A percentile compares a stretch with the other conserved stretches of the same genome.
Evolutionary conservation across 2,888 invertebrate species (phyloP).

Genomic region (Polia nebulosa): DNA sequence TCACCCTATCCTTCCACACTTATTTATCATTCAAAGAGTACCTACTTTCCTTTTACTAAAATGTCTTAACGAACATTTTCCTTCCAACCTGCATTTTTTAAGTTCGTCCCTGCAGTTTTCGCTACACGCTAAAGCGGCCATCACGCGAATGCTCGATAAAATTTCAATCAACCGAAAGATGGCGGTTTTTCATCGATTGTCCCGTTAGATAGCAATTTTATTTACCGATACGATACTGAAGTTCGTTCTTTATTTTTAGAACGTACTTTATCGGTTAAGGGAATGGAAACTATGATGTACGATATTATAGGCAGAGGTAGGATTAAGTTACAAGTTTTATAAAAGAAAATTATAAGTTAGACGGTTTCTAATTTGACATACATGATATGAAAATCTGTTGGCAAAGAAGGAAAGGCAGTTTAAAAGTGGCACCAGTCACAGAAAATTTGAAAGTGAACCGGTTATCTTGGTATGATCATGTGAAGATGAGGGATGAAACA

Average conservation of each 20-base stretch:
- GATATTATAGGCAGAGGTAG: background rate
- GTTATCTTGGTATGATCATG: too few relatives aligned
- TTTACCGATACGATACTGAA: constrained; percentile 58
- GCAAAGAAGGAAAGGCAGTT: too few relatives aligned
- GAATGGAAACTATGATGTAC: background rate
- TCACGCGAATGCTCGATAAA: constrained; percentile 84
- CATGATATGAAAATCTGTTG: too few relatives aligned
- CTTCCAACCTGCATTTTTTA: background rate
- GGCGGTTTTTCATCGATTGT: constrained; percentile 84
- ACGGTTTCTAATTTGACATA: background rate
- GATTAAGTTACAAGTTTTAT: background rate
- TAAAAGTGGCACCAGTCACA: too few relatives aligned
- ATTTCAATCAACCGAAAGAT: constrained; percentile 78
- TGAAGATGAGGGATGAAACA: too few relatives aligned
- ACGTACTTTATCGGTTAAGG: constrained; percentile 1
- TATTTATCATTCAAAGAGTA: too few relatives aligned
- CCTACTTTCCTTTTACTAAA: too few relatives aligned
- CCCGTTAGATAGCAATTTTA: constrained; percentile 63
- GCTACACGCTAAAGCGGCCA: constrained; percentile 60
- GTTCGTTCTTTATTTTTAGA: constrained; percentile 56
- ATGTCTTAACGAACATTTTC: too few relatives aligned
- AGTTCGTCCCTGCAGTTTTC: constrained; percentile 62
- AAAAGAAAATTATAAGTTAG: background rate
- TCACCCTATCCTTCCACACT: too few relatives aligned
- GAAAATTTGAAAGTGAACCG: too few relatives aligned